These are phyloP conservation scores for Myotis myotis DNA, from an alignment of 2,797 vertebrate species.

Conservation along the genomic window DNA sequence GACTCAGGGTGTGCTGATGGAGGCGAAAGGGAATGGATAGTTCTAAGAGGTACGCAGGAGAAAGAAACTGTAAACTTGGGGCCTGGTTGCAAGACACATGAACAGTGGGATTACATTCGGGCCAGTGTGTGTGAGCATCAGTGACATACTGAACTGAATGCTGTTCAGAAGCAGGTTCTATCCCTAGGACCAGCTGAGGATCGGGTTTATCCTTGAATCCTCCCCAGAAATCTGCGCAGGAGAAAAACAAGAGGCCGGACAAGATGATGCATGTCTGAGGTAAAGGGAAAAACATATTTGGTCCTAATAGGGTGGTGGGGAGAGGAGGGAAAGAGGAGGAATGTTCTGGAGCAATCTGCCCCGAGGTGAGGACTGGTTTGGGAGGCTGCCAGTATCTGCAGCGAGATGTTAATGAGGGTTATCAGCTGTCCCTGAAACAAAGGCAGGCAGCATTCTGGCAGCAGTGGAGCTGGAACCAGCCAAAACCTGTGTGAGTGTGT, in stretches of 20 bases:
- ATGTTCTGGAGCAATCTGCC: slow-evolving; percentile 44
- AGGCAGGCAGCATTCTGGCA: slow-evolving; percentile 44
- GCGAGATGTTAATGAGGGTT: slow-evolving; percentile 39
- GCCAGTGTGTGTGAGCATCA: fast-evolving
- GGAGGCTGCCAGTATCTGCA: slow-evolving; percentile 45
- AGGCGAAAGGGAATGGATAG: not conserved
- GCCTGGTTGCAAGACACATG: not conserved
- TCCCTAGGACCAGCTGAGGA: not conserved
- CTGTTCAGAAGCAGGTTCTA: not conserved
- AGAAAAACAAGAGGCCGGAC: slow-evolving; percentile 65
- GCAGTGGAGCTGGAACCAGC: not conserved
- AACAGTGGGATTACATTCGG: not conserved
- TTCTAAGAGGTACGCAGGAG: not conserved
- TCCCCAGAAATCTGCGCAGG: slow-evolving; percentile 41
- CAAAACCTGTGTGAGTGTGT: not conserved
- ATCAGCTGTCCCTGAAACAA: slow-evolving; percentile 43
- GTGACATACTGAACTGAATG: fast-evolving
- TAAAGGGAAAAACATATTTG: slow-evolving; percentile 57
- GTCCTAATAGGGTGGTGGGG: slow-evolving; percentile 15
- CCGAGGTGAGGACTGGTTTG: slow-evolving; percentile 20
- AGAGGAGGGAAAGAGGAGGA: not conserved
- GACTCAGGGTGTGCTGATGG: not conserved
- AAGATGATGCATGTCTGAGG: slow-evolving; percentile 57
- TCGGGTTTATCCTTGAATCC: not conserved
- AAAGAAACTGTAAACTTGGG: not conserved